Conservation (phyloP, 2,797 vertebrate genomes). For the Melanotaenia parkinsoni region DNA sequence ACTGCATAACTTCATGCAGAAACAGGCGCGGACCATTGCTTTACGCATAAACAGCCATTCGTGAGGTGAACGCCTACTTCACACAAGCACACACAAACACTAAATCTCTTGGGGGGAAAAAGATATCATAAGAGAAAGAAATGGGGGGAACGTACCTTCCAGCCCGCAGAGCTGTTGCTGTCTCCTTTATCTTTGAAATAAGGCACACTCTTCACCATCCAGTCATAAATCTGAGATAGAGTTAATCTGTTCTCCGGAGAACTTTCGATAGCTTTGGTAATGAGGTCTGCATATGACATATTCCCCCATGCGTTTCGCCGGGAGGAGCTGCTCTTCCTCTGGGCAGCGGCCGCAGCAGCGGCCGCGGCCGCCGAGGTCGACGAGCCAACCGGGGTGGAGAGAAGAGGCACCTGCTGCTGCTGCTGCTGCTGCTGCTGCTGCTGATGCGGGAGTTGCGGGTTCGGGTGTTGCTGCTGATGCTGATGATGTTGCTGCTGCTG, state of each 20-base stretch:
- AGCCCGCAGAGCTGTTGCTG: conserved; percentile 97
- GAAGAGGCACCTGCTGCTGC: conserved; percentile 82
- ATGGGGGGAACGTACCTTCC: conserved; percentile 86
- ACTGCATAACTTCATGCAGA: conserved; percentile 20
- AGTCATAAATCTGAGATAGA: conserved; percentile 96
- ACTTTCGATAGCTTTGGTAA: conserved; percentile 97
- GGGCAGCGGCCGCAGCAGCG: conserved; percentile 80
- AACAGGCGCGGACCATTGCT: conserved; percentile 14
- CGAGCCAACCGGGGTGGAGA: conserved; percentile 84
- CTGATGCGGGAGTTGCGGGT: conserved; percentile 79
- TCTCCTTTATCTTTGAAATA: conserved; percentile 99
- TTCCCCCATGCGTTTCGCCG: conserved; percentile 97
- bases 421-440: conserved; percentile 63
- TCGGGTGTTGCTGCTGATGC: conserved; percentile 62
- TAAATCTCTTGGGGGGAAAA: neutral
- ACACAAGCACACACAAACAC: neutral
- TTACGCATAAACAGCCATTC: neutral
- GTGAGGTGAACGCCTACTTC: neutral
- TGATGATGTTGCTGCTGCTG: conserved; percentile 65
- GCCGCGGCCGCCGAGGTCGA: conserved; percentile 80
- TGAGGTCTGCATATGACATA: conserved; percentile 97
- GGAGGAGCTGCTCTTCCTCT: conserved; percentile 95
- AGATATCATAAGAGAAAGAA: neutral
- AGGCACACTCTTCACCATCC: conserved; percentile 97
- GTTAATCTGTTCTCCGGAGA: conserved; percentile 94